A percentile compares a stretch with the other conserved stretches of the same genome.
Conservation (phyloP, 2,888 invertebrate genomes). For the Allygus modestus region DNA sequence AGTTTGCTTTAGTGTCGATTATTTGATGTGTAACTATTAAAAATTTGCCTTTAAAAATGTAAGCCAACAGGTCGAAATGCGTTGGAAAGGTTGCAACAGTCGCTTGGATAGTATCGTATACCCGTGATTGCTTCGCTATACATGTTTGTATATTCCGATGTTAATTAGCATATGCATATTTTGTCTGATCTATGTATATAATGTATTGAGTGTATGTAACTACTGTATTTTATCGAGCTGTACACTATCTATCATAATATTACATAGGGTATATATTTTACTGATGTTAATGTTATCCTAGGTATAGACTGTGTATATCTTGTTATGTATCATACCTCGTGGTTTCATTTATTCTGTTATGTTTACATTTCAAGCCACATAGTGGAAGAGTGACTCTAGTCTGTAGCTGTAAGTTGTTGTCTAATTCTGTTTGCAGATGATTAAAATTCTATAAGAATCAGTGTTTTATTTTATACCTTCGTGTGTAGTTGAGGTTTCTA, state of each 20-base stretch:
- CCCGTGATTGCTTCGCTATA: slow-evolving; percentile 28
- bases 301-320: slow-evolving; percentile 57
- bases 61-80: too few species aligned
- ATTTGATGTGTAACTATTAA: too few species aligned
- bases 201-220: slow-evolving; percentile 44
- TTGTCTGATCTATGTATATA: slow-evolving; percentile 57
- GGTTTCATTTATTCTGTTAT: slow-evolving; percentile 38
- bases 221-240: slow-evolving; percentile 48
- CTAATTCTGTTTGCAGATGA: slow-evolving; percentile 54
- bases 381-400: slow-evolving; percentile 44
- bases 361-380: background rate
- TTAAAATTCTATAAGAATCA: slow-evolving; percentile 55
- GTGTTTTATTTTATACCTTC: background rate
- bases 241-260: slow-evolving; percentile 40
- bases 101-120: background rate
- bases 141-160: slow-evolving; percentile 48
- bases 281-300: slow-evolving; percentile 56
- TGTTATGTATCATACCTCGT: slow-evolving; percentile 53
- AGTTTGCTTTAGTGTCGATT: too few species aligned
- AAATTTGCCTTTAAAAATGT: too few species aligned
- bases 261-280: slow-evolving; percentile 51
- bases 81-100: too few species aligned
- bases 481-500: too few species aligned
- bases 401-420: slow-evolving; percentile 57
- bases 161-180: slow-evolving; percentile 50